Conservation (phyloP, 2,113 vertebrate species). For the Motacilla alba region DNA sequence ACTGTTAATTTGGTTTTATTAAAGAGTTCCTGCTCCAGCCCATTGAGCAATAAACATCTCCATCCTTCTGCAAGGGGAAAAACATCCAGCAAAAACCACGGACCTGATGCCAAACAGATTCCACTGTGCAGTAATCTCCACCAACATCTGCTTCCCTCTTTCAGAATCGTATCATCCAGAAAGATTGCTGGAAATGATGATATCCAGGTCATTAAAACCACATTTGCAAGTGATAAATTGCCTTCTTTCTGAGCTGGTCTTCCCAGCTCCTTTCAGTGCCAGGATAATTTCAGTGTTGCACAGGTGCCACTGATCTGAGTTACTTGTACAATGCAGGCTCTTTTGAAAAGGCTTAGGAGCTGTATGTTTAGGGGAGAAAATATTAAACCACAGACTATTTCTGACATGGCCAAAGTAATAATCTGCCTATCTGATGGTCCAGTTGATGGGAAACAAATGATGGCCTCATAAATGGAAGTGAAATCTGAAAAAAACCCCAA, state of each 20-base stretch:
- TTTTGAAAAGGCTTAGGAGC: background rate
- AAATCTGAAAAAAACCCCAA: background rate
- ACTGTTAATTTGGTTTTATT: background rate
- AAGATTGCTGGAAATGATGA: constrained; percentile 20
- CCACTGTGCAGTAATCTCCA: background rate
- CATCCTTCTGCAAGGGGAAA: background rate
- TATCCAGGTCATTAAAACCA: constrained; percentile 41
- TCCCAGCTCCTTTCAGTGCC: background rate
- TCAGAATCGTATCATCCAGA: background rate
- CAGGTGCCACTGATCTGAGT: background rate
- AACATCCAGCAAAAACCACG: background rate
- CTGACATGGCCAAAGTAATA: background rate
- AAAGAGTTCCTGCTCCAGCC: background rate
- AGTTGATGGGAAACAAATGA: background rate
- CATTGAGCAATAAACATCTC: background rate
- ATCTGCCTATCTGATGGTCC: background rate
- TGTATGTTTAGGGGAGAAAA: background rate
- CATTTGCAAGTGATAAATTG: constrained; percentile 51
- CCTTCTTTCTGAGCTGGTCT: background rate
- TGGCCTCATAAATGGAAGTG: background rate
- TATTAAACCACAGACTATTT: background rate
- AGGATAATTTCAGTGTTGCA: background rate
- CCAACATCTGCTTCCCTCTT: background rate
- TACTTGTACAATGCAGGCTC: background rate
- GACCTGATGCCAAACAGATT: background rate